Percentiles rank a stretch among this genome's conserved stretches.
Conservation (phyloP, 2,888 invertebrate species). For the Sericinus montela region DNA sequence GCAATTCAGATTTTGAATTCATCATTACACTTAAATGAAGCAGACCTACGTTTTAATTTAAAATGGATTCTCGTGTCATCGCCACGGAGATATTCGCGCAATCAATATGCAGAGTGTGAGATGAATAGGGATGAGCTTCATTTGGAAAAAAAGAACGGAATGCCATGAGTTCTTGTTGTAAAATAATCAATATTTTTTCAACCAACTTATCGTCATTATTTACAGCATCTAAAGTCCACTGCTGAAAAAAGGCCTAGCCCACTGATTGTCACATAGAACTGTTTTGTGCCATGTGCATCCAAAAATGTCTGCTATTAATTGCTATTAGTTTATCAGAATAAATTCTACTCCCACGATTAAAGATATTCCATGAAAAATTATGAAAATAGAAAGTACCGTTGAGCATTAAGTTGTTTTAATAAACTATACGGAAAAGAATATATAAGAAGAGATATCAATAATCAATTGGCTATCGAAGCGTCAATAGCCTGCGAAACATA, state of each 20-base stretch:
- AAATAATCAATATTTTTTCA: too few species aligned
- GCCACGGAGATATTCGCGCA: conserved; percentile 10
- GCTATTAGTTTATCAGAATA: too few species aligned
- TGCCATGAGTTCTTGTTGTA: background rate
- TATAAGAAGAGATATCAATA: too few species aligned
- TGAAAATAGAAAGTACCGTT: too few species aligned
- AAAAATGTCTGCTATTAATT: too few species aligned
- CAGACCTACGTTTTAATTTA: conserved; percentile 3
- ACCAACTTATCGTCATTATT: too few species aligned
- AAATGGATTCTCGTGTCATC: conserved; percentile 9
- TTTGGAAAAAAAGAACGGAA: background rate
- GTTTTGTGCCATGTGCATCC: background rate
- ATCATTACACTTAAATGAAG: background rate
- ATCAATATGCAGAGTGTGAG: conserved; percentile 9
- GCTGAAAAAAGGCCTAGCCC: background rate
- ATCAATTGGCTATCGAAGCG: too few species aligned
- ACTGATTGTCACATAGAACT: background rate
- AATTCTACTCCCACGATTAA: too few species aligned
- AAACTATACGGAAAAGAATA: too few species aligned
- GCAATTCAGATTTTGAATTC: conserved; percentile 7
- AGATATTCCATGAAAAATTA: too few species aligned
- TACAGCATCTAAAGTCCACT: background rate
- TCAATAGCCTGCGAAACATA: too few species aligned
- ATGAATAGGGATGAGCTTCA: conserved; percentile 4
- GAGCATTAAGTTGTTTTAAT: too few species aligned